phyloP scores from a whole-genome alignment of 2,888 invertebrate species.

The Pachymerium ferrugineum region DNA sequence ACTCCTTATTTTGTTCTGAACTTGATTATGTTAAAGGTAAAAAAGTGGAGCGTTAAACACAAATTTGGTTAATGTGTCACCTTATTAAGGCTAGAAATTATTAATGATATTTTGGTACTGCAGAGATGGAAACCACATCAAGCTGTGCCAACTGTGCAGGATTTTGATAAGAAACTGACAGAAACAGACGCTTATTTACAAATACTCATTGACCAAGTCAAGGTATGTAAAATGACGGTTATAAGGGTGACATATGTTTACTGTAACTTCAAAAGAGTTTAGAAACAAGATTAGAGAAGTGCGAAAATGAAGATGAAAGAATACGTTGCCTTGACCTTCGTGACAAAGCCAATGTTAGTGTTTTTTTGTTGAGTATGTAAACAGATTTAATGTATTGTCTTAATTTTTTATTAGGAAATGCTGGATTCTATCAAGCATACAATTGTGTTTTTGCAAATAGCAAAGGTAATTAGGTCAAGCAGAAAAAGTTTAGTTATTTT shows the following conservation, averaged over 20 bases:
- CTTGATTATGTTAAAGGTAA: no score
- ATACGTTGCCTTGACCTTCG: conserved; percentile 63
- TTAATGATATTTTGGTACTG: conserved; percentile 42
- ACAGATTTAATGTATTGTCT: background rate
- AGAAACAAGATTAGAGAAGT: conserved; percentile 59
- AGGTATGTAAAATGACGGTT: conserved; percentile 51
- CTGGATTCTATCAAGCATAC: conserved; percentile 97
- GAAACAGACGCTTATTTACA: conserved; percentile 96
- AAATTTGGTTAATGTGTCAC: no score
- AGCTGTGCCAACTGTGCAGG: conserved; percentile 57
- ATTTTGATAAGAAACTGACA: conserved; percentile 81
- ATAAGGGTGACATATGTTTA: background rate
- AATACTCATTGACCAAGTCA: conserved; percentile 87
- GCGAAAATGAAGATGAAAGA: conserved; percentile 60
- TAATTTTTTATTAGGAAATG: conserved; percentile 64
- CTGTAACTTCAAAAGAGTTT: conserved; percentile 60
- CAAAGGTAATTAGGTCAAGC: conserved; percentile 63
- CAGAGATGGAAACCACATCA: conserved; percentile 57
- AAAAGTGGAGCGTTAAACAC: no score
- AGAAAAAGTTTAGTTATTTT: conserved; percentile 33
- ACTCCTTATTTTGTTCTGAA: no score
- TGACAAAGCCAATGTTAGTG: conserved; percentile 70
- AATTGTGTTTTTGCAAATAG: conserved; percentile 94
- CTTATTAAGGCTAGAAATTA: no score
- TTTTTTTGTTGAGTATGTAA: background rate